A percentile compares a stretch with the other conserved stretches of the same genome.
Evolutionary conservation across 2,888 invertebrate species (phyloP).

Genomic region (Bibio marci): DNA sequence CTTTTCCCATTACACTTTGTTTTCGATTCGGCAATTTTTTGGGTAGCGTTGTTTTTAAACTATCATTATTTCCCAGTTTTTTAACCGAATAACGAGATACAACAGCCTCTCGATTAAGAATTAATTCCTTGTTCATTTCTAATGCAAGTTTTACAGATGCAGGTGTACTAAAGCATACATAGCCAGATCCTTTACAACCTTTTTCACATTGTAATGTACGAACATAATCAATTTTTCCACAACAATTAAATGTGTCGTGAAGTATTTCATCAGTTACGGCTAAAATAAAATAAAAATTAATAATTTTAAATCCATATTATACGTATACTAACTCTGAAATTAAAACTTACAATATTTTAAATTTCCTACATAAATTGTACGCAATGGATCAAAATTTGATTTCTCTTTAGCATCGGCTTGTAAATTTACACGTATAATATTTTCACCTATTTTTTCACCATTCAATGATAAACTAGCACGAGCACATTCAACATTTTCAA

Average conservation of each 20-base stretch:
- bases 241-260: slow-evolving; percentile 23
- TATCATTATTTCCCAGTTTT: slow-evolving; percentile 21
- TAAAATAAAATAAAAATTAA: slow-evolving; percentile 8
- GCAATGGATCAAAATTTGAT: slow-evolving; percentile 15
- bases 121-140: slow-evolving; percentile 23
- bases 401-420: slow-evolving; percentile 10
- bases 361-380: slow-evolving; percentile 25
- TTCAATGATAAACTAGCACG: slow-evolving; percentile 19
- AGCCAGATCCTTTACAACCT: slow-evolving; percentile 25
- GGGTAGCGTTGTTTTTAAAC: too few relatives aligned
- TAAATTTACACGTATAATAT: slow-evolving; percentile 21
- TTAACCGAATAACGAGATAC: slow-evolving; percentile 21
- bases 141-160: slow-evolving; percentile 24
- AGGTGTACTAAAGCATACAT: slow-evolving; percentile 23
- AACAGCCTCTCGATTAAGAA: slow-evolving; percentile 25
- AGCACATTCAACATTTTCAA: slow-evolving; percentile 16
- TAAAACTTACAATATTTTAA: slow-evolving; percentile 23
- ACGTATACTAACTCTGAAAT: not conserved
- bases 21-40: not conserved
- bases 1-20: not conserved
- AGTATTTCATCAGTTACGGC: slow-evolving; percentile 24
- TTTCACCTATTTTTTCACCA: slow-evolving; percentile 20
- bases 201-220: slow-evolving; percentile 21
- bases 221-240: slow-evolving; percentile 27
- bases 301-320: not conserved